phyloP scores from a whole-genome alignment of 2,797 vertebrate species.

The Tokudaia muenninki region DNA sequence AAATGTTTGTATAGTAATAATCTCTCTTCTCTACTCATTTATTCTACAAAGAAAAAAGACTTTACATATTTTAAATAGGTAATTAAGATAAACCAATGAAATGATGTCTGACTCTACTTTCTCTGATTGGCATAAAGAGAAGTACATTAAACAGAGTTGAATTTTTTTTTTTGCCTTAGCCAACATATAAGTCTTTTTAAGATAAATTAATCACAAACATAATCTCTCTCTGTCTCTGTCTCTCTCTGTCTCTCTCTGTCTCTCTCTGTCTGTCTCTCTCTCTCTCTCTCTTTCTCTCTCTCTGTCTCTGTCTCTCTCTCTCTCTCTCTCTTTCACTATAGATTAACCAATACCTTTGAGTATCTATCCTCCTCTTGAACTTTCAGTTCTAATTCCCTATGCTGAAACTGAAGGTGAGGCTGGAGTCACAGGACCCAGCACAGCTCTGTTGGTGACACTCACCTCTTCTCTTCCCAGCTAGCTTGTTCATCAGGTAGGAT shows the following conservation, averaged over 20 bases:
- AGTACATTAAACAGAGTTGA: background rate
- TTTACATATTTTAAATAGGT: background rate
- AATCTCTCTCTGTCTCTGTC: background rate
- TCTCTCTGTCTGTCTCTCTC: too few relatives aligned
- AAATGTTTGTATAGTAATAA: background rate
- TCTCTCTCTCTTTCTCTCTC: background rate
- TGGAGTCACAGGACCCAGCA: background rate
- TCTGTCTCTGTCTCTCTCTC: too few relatives aligned
- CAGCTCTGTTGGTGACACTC: background rate
- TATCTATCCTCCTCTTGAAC: background rate
- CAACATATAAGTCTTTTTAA: background rate
- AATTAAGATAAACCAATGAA: background rate
- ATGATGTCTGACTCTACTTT: background rate
- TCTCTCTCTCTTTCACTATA: background rate
- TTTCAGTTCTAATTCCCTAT: background rate
- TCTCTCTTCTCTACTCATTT: background rate
- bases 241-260: too few relatives aligned
- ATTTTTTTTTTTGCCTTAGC: background rate
- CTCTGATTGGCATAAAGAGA: background rate
- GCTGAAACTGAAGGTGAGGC: background rate
- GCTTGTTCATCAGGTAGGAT: constrained; percentile 84
- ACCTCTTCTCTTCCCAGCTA: constrained; percentile 74
- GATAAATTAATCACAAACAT: background rate
- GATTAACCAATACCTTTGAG: background rate
- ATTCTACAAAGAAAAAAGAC: background rate